These are phyloP conservation scores for Eulimnadia texana DNA, from an alignment of 1,140 invertebrate genomes.

Conservation along the genomic window DNA sequence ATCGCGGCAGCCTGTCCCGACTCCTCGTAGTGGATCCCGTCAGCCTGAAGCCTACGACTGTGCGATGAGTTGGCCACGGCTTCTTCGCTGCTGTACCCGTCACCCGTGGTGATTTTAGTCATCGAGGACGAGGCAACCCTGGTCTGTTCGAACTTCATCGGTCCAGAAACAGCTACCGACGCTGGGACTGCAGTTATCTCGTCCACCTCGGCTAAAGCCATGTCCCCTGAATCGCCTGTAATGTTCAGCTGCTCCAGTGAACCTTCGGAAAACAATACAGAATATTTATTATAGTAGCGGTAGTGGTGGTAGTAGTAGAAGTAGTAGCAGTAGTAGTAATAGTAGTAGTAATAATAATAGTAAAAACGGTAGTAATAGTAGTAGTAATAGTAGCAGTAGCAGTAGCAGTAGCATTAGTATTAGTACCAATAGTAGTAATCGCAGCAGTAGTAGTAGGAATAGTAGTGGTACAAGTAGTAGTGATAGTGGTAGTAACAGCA, in stretches of 20 bases:
- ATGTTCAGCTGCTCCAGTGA: slow-evolving; percentile 5
- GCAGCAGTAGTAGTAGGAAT: too few relatives aligned
- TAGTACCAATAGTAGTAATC: too few relatives aligned
- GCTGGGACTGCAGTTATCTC: slow-evolving; percentile 13
- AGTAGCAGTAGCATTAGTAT: too few relatives aligned
- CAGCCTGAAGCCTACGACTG: slow-evolving; percentile 57
- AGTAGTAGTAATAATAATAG: too few relatives aligned
- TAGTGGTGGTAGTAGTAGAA: too few relatives aligned
- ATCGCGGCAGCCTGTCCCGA: slow-evolving; percentile 39
- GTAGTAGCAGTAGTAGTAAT: not conserved
- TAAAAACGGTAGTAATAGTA: too few relatives aligned
- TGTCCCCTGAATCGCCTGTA: not conserved
- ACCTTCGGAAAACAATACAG: not conserved
- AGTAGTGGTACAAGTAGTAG: too few relatives aligned
- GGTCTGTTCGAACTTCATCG: slow-evolving; percentile 62
- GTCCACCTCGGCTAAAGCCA: slow-evolving; percentile 2
- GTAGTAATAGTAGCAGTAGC: too few relatives aligned
- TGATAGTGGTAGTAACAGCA: too few relatives aligned
- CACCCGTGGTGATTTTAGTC: slow-evolving; percentile 43
- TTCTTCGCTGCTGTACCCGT: slow-evolving; percentile 60
- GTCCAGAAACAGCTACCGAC: slow-evolving; percentile 24
- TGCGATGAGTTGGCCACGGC: slow-evolving; percentile 54
- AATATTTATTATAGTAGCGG: not conserved
- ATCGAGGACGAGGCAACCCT: slow-evolving; percentile 58
- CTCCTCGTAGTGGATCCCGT: slow-evolving; percentile 63